These are phyloP conservation scores for Popillia japonica DNA, from an alignment of 1,140 invertebrate genomes.

Conservation along the genomic window DNA sequence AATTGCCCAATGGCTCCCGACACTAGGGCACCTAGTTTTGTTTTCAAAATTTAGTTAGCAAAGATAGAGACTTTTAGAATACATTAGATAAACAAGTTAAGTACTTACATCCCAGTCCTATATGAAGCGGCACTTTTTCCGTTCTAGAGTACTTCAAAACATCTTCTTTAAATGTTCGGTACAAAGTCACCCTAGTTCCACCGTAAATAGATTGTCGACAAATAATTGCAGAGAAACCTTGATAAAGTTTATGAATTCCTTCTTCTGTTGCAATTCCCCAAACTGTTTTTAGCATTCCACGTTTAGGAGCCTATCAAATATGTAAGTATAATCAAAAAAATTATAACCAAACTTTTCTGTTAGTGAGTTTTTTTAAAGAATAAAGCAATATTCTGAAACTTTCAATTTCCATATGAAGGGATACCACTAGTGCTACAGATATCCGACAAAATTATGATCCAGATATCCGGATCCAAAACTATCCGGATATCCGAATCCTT, in stretches of 20 bases:
- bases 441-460: no score
- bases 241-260: constrained; percentile 84
- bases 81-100: no score
- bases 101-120: background rate
- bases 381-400: no score
- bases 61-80: background rate
- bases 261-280: constrained; percentile 78
- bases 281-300: constrained; percentile 84
- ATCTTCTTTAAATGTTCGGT: constrained; percentile 72
- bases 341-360: no score
- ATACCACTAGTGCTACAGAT: no score
- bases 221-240: constrained; percentile 86
- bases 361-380: no score
- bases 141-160: constrained; percentile 55
- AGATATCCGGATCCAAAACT: no score
- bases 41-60: no score
- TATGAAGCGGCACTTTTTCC: background rate
- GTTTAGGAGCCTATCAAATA: constrained; percentile 72
- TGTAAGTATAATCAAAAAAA: no score
- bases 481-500: no score
- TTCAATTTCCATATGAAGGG: no score
- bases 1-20: constrained; percentile 88
- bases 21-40: constrained; percentile 75
- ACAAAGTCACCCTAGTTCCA: constrained; percentile 75
- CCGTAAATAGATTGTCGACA: constrained; percentile 86